Percentiles rank a stretch among this genome's conserved stretches.
phyloP scores from a whole-genome alignment of 2,888 invertebrate genomes.

The Volucella inanis region DNA sequence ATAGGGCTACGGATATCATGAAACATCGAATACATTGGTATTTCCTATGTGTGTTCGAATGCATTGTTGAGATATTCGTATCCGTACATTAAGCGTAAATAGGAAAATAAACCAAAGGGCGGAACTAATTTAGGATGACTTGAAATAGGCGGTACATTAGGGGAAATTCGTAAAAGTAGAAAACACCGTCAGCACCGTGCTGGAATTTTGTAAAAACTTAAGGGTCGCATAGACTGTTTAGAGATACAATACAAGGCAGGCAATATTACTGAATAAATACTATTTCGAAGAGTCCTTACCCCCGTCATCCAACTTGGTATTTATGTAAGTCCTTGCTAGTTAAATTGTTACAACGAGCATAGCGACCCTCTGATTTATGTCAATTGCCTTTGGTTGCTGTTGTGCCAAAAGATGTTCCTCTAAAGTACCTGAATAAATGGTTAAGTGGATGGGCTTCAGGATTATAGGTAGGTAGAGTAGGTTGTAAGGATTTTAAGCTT shows the following conservation, averaged over 20 bases:
- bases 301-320: constrained; percentile 21
- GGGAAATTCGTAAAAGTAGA: constrained; percentile 72
- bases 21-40: constrained; percentile 42
- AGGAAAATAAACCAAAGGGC: constrained; percentile 83
- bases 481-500: not conserved
- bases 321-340: constrained; percentile 42
- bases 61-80: constrained; percentile 62
- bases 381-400: constrained; percentile 69
- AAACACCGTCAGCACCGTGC: constrained; percentile 46
- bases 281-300: constrained; percentile 53
- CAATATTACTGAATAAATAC: constrained; percentile 57
- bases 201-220: constrained; percentile 58
- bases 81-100: constrained; percentile 78
- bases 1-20: not conserved
- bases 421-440: constrained; percentile 54
- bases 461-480: constrained; percentile 5
- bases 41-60: constrained; percentile 44
- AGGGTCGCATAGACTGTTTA: constrained; percentile 34
- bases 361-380: constrained; percentile 73
- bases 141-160: constrained; percentile 64
- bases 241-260: constrained; percentile 28
- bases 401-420: constrained; percentile 61
- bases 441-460: constrained; percentile 54
- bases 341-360: constrained; percentile 57
- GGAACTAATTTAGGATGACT: constrained; percentile 81